Conservation (phyloP, 2,113 vertebrate genomes). For the Alectura lathami region DNA sequence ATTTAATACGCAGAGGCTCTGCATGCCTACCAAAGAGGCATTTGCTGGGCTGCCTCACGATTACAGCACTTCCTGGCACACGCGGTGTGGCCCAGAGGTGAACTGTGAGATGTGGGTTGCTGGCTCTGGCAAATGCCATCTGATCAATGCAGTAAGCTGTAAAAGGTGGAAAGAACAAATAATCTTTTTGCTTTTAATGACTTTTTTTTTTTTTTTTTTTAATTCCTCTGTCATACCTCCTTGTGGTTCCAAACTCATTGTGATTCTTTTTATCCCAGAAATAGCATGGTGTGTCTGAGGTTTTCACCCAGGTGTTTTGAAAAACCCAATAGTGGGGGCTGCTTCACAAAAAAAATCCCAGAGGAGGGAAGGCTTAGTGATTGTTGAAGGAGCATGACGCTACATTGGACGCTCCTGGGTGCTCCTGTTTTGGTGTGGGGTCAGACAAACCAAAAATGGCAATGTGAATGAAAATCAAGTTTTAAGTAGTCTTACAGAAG, state of each 20-base stretch:
- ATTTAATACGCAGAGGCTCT: background rate
- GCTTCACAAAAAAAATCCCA: background rate
- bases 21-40: background rate
- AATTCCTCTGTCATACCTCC: background rate
- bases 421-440: background rate
- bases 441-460: background rate
- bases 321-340: background rate
- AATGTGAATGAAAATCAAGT: background rate
- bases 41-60: background rate
- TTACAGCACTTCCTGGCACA: fast-evolving
- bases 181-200: background rate
- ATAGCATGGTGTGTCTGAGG: background rate
- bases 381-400: background rate
- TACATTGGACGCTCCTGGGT: background rate
- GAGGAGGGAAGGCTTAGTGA: background rate
- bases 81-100: background rate
- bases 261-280: background rate
- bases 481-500: background rate
- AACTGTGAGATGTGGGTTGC: background rate
- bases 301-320: background rate
- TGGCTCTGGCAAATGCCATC: background rate
- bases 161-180: background rate
- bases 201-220: too few relatives aligned
- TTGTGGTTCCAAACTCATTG: background rate
- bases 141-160: background rate